phyloP scores from a whole-genome alignment of 2,113 vertebrate genomes.

The Smithornis capensis region DNA sequence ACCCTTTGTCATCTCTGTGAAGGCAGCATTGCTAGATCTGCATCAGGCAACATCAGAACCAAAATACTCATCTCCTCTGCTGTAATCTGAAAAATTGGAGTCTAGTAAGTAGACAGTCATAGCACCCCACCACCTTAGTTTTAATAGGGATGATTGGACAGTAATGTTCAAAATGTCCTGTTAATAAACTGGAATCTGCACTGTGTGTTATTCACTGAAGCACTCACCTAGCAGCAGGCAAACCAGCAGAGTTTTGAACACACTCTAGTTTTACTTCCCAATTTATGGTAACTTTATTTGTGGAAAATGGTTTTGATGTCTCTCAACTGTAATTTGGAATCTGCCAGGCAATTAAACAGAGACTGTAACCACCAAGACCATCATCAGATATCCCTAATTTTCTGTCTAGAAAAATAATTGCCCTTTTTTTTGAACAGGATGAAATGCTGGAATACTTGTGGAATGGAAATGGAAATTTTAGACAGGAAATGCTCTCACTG shows the following conservation, averaged over 20 bases:
- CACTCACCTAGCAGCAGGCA: background rate
- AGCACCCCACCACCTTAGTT: background rate
- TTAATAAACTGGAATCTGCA: background rate
- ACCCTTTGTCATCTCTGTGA: background rate
- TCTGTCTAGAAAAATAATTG: conserved; percentile 5
- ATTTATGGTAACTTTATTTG: background rate
- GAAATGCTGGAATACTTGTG: background rate
- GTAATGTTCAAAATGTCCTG: background rate
- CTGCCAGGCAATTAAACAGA: background rate
- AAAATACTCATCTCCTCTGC: background rate
- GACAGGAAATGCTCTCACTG: background rate
- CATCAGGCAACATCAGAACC: background rate
- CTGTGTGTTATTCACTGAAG: background rate
- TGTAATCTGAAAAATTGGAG: background rate
- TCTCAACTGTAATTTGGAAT: background rate
- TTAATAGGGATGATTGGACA: background rate
- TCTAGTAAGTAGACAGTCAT: background rate
- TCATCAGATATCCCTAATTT: background rate
- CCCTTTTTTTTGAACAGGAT: background rate
- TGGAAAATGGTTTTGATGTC: background rate
- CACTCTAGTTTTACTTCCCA: background rate
- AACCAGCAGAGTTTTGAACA: background rate
- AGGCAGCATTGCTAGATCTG: background rate
- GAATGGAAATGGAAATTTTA: background rate
- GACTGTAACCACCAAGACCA: background rate